Percentiles rank a stretch among this genome's conserved stretches.
Conservation (phyloP, 1,140 invertebrate species). For the Polypedilum pembai region DNA sequence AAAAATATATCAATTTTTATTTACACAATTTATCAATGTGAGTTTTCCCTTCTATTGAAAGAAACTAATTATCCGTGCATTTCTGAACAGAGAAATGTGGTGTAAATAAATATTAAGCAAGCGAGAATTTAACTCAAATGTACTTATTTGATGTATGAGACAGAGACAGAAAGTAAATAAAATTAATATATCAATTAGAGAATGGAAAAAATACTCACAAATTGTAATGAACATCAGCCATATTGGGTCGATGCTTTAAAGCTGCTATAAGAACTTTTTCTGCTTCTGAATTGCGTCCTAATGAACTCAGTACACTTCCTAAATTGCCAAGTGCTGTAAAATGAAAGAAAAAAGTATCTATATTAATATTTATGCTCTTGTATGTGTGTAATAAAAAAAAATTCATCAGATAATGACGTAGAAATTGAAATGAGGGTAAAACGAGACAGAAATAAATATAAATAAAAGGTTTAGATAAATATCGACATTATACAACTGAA, state of each 20-base stretch:
- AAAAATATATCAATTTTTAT: too few species aligned
- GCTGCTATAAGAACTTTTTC: conserved; percentile 81
- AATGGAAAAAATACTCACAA: conserved; percentile 66
- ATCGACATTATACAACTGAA: conserved; percentile 25
- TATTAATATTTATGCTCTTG: background rate
- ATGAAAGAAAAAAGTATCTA: conserved; percentile 35
- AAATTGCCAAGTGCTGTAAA: conserved; percentile 85
- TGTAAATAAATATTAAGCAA: too few species aligned
- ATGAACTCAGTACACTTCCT: conserved; percentile 80
- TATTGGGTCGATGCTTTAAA: conserved; percentile 79
- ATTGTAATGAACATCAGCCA: conserved; percentile 96
- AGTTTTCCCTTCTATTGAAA: too few species aligned
- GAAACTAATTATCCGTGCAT: too few species aligned
- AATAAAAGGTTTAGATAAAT: conserved; percentile 12
- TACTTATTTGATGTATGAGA: too few species aligned
- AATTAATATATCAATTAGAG: too few species aligned
- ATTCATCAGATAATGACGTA: background rate
- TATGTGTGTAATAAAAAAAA: background rate
- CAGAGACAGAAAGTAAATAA: too few species aligned
- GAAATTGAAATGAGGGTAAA: background rate
- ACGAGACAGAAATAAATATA: background rate
- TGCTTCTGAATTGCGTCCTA: conserved; percentile 75
- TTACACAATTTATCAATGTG: too few species aligned
- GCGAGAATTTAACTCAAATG: too few species aligned
- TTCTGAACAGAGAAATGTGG: too few species aligned